Base-by-base conservation (phyloP, 2,113 vertebrate genomes). In the Thymallus thymallus region DNA sequence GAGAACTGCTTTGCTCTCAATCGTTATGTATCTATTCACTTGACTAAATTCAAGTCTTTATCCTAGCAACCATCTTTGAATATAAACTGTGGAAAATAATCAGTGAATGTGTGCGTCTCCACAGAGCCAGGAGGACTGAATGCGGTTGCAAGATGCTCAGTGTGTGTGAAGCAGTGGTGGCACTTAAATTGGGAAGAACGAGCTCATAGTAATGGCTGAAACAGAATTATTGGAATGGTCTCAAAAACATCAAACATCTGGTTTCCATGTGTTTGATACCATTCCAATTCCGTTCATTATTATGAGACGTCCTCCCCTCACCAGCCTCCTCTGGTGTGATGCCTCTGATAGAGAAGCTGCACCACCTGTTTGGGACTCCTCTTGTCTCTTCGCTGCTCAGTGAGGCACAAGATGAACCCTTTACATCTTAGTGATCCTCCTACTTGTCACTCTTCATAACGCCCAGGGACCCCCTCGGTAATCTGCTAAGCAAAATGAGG, bases 361-460 rank as follows among this genome's bases (percentile, higher is more conserved):
- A 51, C 81, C 89, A 88, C 86, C 85, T 90, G 87, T 88, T 89
- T 82, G 81, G 61, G 79, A 73, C 60, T 66, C 74, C 63, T 84
- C 81, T 86, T 80, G 3, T 16, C 82, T 85, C 35, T 10, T 41
- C 77, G 76, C 78, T 82, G 85, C 78, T 89, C 85, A 85, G 69
- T 73, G 80, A 88, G 84, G 86, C 88, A 82, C 74, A 86, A 84
- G 85, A 89, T 86, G 81, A 90, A 86, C 77, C 77, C 76, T 86
- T 88, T 81, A 83, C 82, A 88, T 88, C 83, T 87, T 86, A 79
- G 83, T 77, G 84, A 85, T 87, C 85, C 71, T 85, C 84, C 83
- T 64, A 75, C 83, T 89, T 88, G 84, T 91, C 86, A 84, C 72
- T 90, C 87, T 89, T 87, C 79, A 88, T 84, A 80, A 80, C 71